These are phyloP conservation scores for Ischnura elegans DNA, from an alignment of 2,888 invertebrate genomes.

Conservation along the genomic window DNA sequence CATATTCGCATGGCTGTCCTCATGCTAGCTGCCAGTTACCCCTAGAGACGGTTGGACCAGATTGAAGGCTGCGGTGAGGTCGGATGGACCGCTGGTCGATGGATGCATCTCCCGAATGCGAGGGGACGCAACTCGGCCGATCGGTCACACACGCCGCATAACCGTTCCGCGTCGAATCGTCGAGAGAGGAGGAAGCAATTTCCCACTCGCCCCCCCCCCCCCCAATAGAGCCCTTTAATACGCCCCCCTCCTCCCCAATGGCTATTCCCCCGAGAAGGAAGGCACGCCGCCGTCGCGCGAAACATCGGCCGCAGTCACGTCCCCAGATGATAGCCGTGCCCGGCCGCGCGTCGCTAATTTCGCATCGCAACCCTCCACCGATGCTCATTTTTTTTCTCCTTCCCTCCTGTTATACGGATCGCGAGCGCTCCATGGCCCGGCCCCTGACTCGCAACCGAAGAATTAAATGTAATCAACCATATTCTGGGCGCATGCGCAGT, in stretches of 20 bases:
- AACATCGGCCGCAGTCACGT: not conserved
- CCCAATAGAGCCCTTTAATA: not conserved
- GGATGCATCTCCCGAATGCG: too few relatives aligned
- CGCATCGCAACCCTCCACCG: not conserved
- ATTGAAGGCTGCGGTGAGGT: not conserved
- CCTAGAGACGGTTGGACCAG: not conserved
- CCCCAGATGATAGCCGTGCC: not conserved
- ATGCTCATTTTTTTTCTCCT: too few relatives aligned
- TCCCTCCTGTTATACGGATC: too few relatives aligned
- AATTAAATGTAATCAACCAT: too few relatives aligned
- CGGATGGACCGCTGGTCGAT: too few relatives aligned
- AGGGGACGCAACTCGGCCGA: not conserved
- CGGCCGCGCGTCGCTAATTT: not conserved
- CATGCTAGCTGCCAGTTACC: too few relatives aligned
- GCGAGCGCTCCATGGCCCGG: too few relatives aligned
- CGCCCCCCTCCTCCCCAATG: not conserved
- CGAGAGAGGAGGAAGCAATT: not conserved
- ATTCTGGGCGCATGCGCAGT: too few relatives aligned
- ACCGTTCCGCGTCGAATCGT: slow-evolving; percentile 2
- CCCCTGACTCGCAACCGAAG: too few relatives aligned
- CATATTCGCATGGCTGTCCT: too few relatives aligned
- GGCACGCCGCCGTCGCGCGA: not conserved
- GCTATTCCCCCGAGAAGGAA: not conserved
- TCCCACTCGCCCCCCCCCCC: not conserved
- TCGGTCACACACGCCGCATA: not conserved